Evolutionary conservation across 2,888 invertebrate genomes (phyloP), one percentile per base, ranked within the genome.

Genomic region (Abrostola tripartita): DNA sequence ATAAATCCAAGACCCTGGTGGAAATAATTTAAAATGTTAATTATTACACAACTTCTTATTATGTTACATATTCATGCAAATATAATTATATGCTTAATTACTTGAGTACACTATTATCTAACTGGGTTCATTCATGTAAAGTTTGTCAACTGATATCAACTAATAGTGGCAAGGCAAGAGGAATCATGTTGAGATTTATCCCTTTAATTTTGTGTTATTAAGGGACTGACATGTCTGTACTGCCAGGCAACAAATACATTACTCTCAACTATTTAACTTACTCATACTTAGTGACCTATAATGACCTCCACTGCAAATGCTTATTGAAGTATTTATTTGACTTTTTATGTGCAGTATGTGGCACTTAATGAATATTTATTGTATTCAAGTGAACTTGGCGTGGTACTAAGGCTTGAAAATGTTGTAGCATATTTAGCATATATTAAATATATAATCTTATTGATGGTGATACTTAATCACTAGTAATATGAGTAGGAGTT

Each of bases 11-110:
- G 69, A 71, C 78, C 65, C 78, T 79, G 68, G 67, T 68, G 65
- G 58, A 71, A 54, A 42, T 63, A 74, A 69, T 79, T 73, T 68
- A 35, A 78, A 68, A 66, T 81, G 60, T 79, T 81, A 78, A 81
- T 79, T 80, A 87, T 88, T 89, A 88, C 89, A 89, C 89, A 89
- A 89, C 88, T 84, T 84, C 74, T 81, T 60, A 74, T 55, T 66
- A 73, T 57, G 76, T 87, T 88, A 75, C 80, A 80, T 65, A 52
- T 58, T 71, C 55, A 56, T 66, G 67, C 6, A 57, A 65, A 47
- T 56, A 55, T 62, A 37, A 44, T 60, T 53, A 58, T 51, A 40
- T 11, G 44, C 36, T 37, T 68, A 62, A 42, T 42, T 58, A 50
- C 52, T 14, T 50, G 42, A 37, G 50, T 52, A 44, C 24, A 61